Percentiles rank a stretch among this genome's conserved stretches.
These are phyloP conservation scores for Prionailurus viverrinus DNA, from an alignment of 2,113 vertebrate species.

Conservation along the genomic window DNA sequence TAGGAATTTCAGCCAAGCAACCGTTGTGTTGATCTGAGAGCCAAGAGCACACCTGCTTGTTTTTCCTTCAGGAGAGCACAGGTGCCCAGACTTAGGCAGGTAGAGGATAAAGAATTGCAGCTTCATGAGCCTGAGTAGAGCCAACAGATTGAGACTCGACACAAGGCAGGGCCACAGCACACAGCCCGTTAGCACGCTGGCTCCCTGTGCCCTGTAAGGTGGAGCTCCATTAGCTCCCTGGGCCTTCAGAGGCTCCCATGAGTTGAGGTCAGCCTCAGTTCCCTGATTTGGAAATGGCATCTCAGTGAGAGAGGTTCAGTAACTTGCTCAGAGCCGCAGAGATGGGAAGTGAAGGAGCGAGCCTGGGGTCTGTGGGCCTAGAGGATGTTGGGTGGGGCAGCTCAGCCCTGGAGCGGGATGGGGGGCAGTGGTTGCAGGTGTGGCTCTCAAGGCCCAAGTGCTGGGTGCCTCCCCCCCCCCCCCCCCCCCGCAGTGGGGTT, in stretches of 20 bases:
- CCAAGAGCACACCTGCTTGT: neutral
- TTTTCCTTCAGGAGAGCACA: neutral
- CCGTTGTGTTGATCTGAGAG: neutral
- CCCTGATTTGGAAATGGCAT: neutral
- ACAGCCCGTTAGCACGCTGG: accelerated
- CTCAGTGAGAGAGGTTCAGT: neutral
- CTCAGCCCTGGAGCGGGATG: accelerated
- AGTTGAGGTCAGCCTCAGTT: neutral
- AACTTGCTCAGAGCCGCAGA: neutral
- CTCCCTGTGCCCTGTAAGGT: neutral
- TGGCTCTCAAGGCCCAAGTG: neutral
- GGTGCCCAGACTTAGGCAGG: neutral
- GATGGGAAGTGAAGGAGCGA: neutral
- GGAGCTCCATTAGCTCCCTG: neutral
- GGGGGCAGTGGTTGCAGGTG: neutral
- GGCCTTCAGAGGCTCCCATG: neutral
- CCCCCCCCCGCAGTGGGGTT: no score
- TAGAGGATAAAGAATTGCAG: neutral
- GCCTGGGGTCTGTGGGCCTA: neutral
- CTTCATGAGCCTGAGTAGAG: neutral
- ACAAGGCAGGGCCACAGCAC: accelerated
- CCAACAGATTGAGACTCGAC: neutral
- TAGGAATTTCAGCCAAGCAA: neutral
- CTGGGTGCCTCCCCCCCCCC: no score
- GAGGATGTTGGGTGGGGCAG: neutral